Evolutionary conservation across 2,797 vertebrate species (phyloP), one percentile per base, ranked within the genome.

Genomic region (Hipposideros larvatus): DNA sequence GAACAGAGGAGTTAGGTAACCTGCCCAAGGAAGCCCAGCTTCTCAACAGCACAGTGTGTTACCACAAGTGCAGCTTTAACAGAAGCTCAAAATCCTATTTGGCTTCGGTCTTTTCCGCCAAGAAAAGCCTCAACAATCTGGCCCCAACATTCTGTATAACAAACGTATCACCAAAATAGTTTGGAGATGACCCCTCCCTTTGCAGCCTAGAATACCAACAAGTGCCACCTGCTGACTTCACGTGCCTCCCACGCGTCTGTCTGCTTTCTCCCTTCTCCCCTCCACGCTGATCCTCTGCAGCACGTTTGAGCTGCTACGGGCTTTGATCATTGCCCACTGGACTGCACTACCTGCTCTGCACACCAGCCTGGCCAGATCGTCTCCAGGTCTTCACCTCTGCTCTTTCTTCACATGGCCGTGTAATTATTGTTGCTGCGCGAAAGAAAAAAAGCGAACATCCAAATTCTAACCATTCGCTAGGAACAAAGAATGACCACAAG

Each of bases 1-100:
- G 21, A 3, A 0, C 28, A 65, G 21, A 43, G 21, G 51, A 13
- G 7, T 6, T 37, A n/a, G 73, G 22, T 5, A 6, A 82, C 10
- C 14, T 7, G 7, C 15, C 14, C 18, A 11, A 16, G 22, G 21
- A 0, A 3, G 14, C 11, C 11, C 11, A 28, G 24, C 24, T 82
- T 59, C 59, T 43, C 4, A 41, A 21, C 11, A 28, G 4, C 31
- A 15, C 4, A 19, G 19, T 4, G 24, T 4, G 7, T 31, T n/a
- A 46, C 22, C 37, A 7, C 24, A 74, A 7, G 7, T 24, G 4
- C 5, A 41, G 37, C 15, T 24, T 24, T 59, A 4, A 65, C 16
- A 70, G 28, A 71, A 55, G 37, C 22, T 80, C 10, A 5, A 46
- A 41, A 22, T n/a, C 11, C 31, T 18, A 1, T 57, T n/a, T 37